Evolutionary conservation across 2,113 vertebrate species (phyloP), one percentile per base, ranked within the genome.

Genomic region (Cephalopterus ornatus): DNA sequence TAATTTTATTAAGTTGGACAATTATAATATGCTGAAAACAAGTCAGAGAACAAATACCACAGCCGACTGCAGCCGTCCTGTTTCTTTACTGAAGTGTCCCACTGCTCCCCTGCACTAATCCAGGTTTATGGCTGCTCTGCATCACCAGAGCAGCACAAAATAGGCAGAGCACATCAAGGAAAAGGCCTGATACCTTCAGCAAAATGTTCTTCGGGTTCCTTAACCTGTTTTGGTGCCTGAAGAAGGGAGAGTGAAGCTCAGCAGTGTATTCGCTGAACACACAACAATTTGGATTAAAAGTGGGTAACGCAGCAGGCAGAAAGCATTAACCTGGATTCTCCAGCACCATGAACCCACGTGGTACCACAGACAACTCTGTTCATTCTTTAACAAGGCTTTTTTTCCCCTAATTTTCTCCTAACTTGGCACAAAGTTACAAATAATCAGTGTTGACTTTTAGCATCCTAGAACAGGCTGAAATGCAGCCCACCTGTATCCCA

Each of bases 111-210:
- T 16, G 76, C 91, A 26, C 65, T 78, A 85, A 93, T 71, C 56
- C 81, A 72, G 74, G 65, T 95, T 97, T 91, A 83, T 56, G 55
- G 89, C 73, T 88, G 92, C 56, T 94, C 42, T 82, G 90, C 73
- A 71, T 22, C 90, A 91, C 65, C 42, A 4, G 32, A 82, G 88
- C 74, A 87, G 74, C 82, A 61, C 79, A 5, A 53, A 93, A 82
- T 2, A 77, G 82, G 58, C 85, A 84, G 46, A 94, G 91, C 87
- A 49, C 66, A 46, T 26, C 87, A 62, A 6, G 58, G 32, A 30
- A 20, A 8, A 4, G 42, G 61, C 56, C 86, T 42, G 63, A 49
- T 5, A 21, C 44, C 37, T 22, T 33, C 5, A 79, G 37, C 74
- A 85, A 6, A 87, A 63, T 5, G 33, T 50, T 74, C 88, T 87